phyloP scores from a whole-genome alignment of 1,140 invertebrate species.

The Notospermus geniculatus region DNA sequence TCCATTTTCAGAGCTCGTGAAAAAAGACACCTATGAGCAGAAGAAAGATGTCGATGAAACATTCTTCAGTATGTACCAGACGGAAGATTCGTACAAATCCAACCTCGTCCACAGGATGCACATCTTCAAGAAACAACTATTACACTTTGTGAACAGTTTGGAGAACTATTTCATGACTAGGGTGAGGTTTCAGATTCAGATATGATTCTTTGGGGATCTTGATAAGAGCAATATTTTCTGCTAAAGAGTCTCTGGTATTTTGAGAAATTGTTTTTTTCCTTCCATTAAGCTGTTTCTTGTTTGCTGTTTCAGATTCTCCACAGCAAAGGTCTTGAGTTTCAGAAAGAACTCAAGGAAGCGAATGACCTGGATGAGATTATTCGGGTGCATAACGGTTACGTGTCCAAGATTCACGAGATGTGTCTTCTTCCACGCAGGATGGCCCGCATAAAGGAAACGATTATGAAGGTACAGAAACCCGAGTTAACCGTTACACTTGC shows the following conservation, averaged over 20 bases:
- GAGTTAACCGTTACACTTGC: too few species aligned
- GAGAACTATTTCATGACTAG: conserved; percentile 67
- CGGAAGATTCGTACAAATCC: background rate
- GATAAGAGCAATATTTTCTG: too few species aligned
- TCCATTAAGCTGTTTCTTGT: too few species aligned
- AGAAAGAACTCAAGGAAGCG: conserved; percentile 55
- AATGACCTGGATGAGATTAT: conserved; percentile 57
- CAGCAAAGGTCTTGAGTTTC: conserved; percentile 58
- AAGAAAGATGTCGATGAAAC: conserved; percentile 5
- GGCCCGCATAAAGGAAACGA: conserved; percentile 38
- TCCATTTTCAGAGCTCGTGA: conserved; percentile 16
- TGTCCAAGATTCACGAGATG: conserved; percentile 40
- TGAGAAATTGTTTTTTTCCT: too few species aligned
- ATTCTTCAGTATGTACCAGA: conserved; percentile 8
- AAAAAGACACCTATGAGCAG: background rate
- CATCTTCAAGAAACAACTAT: conserved; percentile 62
- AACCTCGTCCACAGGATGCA: conserved; percentile 58
- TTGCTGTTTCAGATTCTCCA: conserved; percentile 56
- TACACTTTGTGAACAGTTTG: conserved; percentile 64
- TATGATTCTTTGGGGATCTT: background rate
- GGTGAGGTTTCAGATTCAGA: conserved; percentile 43
- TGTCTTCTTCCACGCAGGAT: conserved; percentile 45
- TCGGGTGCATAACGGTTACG: conserved; percentile 36
- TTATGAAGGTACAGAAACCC: conserved; percentile 29
- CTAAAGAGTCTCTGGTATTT: too few species aligned